Conservation (phyloP, 2,113 vertebrate genomes). For the Synodontis membranacea region DNA sequence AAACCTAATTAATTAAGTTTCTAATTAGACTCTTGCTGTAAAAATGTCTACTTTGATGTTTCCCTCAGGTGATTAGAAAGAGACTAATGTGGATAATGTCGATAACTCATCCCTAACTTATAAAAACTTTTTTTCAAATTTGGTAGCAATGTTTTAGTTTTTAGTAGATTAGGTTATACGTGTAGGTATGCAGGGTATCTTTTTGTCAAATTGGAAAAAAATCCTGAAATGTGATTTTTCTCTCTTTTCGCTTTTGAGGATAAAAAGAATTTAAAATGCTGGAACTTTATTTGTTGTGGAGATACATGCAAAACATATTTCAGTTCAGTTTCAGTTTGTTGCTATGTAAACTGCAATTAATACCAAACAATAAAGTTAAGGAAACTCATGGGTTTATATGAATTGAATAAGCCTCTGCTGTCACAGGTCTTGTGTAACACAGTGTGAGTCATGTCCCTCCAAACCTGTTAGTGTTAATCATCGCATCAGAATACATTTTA, state of each 20-base stretch:
- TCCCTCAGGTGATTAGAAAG: background rate
- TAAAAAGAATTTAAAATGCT: background rate
- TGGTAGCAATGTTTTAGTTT: too few species aligned
- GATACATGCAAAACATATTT: background rate
- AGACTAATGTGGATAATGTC: background rate
- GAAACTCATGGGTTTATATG: background rate
- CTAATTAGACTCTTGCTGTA: background rate
- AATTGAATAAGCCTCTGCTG: background rate
- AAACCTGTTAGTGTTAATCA: slow-evolving; percentile 2
- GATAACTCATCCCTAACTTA: background rate
- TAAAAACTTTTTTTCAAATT: too few species aligned
- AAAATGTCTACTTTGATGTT: background rate
- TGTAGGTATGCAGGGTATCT: too few species aligned
- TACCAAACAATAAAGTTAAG: background rate
- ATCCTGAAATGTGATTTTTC: background rate
- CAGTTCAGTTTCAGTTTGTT: background rate
- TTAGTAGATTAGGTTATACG: too few species aligned
- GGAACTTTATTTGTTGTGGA: background rate
- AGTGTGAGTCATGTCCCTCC: background rate
- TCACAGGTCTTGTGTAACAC: background rate
- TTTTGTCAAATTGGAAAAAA: background rate
- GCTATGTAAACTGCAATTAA: background rate
- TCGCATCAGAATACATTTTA: background rate
- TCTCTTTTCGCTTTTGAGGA: background rate
- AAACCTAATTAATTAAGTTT: too few species aligned